These are phyloP conservation scores for Alviniconcha marisindica DNA, from an alignment of 1,140 invertebrate species.

Conservation along the genomic window DNA sequence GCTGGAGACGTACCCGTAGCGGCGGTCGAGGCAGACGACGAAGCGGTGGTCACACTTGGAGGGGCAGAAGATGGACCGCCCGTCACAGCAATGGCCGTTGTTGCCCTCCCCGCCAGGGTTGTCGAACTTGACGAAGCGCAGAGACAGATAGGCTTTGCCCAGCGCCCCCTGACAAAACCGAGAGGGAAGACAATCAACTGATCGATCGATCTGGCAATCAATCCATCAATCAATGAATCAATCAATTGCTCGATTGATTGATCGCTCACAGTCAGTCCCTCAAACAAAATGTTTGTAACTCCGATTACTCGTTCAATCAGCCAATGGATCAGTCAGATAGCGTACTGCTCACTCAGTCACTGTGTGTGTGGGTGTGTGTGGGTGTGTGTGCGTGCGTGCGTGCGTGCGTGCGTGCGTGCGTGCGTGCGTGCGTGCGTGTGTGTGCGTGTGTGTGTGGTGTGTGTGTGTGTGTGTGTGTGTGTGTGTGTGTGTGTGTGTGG, in stretches of 20 bases:
- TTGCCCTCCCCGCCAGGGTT: conserved; percentile 58
- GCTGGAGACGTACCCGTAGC: conserved; percentile 48
- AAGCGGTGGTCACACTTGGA: conserved; percentile 64
- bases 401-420: neutral
- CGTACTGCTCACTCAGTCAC: too few relatives aligned
- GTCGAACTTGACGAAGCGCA: conserved; percentile 52
- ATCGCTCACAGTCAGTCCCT: too few relatives aligned
- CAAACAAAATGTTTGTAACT: too few relatives aligned
- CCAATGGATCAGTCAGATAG: too few relatives aligned
- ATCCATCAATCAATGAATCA: too few relatives aligned
- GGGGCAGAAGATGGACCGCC: conserved; percentile 53
- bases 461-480: neutral
- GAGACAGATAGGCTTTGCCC: conserved; percentile 46
- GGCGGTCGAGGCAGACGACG: conserved; percentile 57
- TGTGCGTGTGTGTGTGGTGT: neutral
- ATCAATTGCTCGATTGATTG: too few relatives aligned
- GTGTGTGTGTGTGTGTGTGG: conserved; percentile 15
- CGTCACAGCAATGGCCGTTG: conserved; percentile 68
- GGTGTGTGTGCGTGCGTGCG: neutral
- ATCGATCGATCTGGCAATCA: too few relatives aligned
- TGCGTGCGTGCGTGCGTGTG: neutral
- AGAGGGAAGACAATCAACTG: too few relatives aligned
- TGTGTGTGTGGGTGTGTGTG: neutral
- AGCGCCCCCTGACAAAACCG: conserved; percentile 38
- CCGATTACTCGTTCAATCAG: too few relatives aligned